Base-by-base conservation (phyloP, 2,888 invertebrate species). In the Rugalucina vietnamica region DNA sequence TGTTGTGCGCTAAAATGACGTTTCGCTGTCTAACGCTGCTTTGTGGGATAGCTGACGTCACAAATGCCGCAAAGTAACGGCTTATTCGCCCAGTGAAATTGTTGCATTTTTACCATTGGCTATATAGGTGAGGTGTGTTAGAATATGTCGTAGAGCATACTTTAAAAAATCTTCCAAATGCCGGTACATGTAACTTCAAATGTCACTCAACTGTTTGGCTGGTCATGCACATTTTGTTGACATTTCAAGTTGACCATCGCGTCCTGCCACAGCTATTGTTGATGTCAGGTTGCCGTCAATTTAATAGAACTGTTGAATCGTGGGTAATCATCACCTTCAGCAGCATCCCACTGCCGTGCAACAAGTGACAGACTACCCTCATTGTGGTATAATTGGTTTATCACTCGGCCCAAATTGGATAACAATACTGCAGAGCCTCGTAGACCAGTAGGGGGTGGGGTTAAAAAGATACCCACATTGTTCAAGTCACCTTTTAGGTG, bases 381-480 rank as follows among this genome's bases (percentile, higher is more conserved):
- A 34, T 65, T 65, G 65, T 65, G 65, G 29, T 34, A 65, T 65
- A 65, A 65, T 65, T 65, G 65, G 24, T 65, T 65, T 65, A 65
- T 65, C 65, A 29, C 12, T 34, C 65, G 10, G 4, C 65, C 34
- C 34, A 65, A 65, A 65, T 65, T 65, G 65, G 65, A 65, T 65
- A 65, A 65, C 65, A 65, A 65, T 34, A 34, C 29, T 18, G 21
- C 24, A 5, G 65, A 65, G 65, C 34, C 65, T 65, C 65, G 34
- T 65, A 3, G 4, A 65, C 12, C 65, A 4, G 34, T 18, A 34
- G 14, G 65, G 34, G 65, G 65, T 65, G 24, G 34, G 65, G 65
- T 65, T 65, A 65, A 65, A 65, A 65, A 65, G 65, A 65, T 12
- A 14, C 21, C 18, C 24, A 18, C 21, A 34, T 65, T 65, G 65